phyloP scores from a whole-genome alignment of 1,140 invertebrate genomes.

The Drosophila truncata region DNA sequence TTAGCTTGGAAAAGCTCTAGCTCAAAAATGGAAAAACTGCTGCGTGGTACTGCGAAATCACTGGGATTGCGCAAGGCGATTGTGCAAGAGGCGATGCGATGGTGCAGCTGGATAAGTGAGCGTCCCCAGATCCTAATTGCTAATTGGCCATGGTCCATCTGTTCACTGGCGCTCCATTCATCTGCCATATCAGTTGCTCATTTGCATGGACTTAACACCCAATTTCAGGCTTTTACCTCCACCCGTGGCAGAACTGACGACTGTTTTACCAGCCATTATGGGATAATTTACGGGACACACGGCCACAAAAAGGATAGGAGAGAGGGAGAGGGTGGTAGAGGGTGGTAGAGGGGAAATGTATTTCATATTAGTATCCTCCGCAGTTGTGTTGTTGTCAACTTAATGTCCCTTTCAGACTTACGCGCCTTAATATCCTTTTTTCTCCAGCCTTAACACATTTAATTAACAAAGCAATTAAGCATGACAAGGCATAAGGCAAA shows the following conservation, averaged over 20 bases:
- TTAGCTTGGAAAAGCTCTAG: constrained; percentile 37
- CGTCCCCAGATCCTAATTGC: constrained; percentile 33
- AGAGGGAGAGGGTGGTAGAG: too few relatives aligned
- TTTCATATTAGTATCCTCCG: constrained; percentile 71
- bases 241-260: constrained; percentile 8
- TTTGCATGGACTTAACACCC: constrained; percentile 70
- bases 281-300: constrained; percentile 69
- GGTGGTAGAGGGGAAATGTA: too few relatives aligned
- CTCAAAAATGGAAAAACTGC: constrained; percentile 28
- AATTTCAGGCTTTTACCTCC: constrained; percentile 36
- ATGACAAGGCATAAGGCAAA: constrained; percentile 75
- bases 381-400: constrained; percentile 67
- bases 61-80: constrained; percentile 3
- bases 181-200: constrained; percentile 59
- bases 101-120: background rate
- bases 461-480: constrained; percentile 84
- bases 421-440: constrained; percentile 72
- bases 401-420: constrained; percentile 73
- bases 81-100: constrained; percentile 13
- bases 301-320: background rate
- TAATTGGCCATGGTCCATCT: constrained; percentile 37
- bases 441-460: constrained; percentile 74
- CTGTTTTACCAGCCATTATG: constrained; percentile 61
- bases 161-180: constrained; percentile 25
- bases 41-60: constrained; percentile 29